A percentile compares a stretch with the other conserved stretches of the same genome.
Evolutionary conservation across 2,113 vertebrate genomes (phyloP).

Genomic region (Gallinago undulata): DNA sequence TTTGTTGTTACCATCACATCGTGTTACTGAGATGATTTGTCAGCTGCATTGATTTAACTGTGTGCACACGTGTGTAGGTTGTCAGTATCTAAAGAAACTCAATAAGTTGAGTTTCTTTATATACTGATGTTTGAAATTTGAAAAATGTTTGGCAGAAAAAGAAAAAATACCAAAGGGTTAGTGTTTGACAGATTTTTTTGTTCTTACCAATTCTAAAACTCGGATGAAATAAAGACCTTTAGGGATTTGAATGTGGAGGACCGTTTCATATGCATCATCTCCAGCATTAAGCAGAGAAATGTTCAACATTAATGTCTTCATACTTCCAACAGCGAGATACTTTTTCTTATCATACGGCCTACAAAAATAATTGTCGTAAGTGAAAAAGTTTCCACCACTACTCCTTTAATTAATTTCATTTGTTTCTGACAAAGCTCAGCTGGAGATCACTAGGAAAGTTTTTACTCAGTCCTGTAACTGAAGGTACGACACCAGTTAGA

Average conservation of each 20-base stretch:
- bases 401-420: neutral
- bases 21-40: neutral
- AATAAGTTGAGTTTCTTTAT: neutral
- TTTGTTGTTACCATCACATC: neutral
- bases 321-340: slow-evolving; percentile 84
- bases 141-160: neutral
- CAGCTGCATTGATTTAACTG: neutral
- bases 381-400: neutral
- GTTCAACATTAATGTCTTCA: slow-evolving; percentile 83
- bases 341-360: slow-evolving; percentile 81
- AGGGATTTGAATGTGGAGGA: slow-evolving; percentile 82
- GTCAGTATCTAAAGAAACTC: neutral
- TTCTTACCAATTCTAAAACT: slow-evolving; percentile 85
- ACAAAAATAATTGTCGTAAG: slow-evolving; percentile 18
- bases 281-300: slow-evolving; percentile 83
- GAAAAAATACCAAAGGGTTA: neutral
- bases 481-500: accelerated
- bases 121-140: neutral
- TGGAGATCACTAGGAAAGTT: neutral
- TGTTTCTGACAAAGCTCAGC: neutral
- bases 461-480: neutral
- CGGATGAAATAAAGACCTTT: slow-evolving; percentile 87
- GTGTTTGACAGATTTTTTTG: neutral
- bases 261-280: slow-evolving; percentile 89
- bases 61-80: neutral